These are phyloP conservation scores for Drosophila neotestacea DNA, from an alignment of 2,888 invertebrate species.

Conservation along the genomic window DNA sequence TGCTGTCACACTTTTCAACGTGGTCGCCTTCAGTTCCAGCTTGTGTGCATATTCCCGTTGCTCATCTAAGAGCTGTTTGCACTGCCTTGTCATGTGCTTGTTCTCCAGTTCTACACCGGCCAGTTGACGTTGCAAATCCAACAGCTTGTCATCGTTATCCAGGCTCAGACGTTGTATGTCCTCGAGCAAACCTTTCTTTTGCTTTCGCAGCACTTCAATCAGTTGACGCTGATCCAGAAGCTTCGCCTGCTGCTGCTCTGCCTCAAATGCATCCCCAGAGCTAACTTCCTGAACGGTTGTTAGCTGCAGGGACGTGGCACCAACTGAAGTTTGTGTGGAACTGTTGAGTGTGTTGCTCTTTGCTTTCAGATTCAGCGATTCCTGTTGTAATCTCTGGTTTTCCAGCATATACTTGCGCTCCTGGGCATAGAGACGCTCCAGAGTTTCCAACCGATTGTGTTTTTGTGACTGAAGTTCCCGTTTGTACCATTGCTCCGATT, in stretches of 20 bases:
- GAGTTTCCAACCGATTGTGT: conserved; percentile 77
- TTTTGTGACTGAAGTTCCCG: conserved; percentile 82
- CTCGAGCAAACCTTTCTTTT: conserved; percentile 78
- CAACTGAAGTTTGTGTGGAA: conserved; percentile 44
- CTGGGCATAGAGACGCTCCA: conserved; percentile 83
- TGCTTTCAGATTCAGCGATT: conserved; percentile 74
- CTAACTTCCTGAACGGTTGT: neutral
- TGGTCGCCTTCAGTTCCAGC: conserved; percentile 53
- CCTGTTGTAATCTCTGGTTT: conserved; percentile 82
- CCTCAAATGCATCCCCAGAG: conserved; percentile 57
- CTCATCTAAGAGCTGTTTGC: conserved; percentile 71
- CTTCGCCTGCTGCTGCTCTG: conserved; percentile 72
- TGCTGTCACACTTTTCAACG: conserved; percentile 49
- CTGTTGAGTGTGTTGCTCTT: conserved; percentile 76
- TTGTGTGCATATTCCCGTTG: conserved; percentile 67
- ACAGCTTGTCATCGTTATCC: conserved; percentile 77
- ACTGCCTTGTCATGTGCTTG: conserved; percentile 79
- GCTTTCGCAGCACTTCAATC: conserved; percentile 82
- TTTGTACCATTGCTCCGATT: conserved; percentile 85
- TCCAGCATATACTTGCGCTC: conserved; percentile 83
- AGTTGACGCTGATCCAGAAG: conserved; percentile 80
- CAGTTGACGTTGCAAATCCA: conserved; percentile 74
- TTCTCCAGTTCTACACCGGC: conserved; percentile 82
- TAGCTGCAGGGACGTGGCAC: neutral
- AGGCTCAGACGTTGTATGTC: conserved; percentile 76